Conservation (phyloP, 92 coral and sea anemone species). For the Zoanthus gigantus region DNA sequence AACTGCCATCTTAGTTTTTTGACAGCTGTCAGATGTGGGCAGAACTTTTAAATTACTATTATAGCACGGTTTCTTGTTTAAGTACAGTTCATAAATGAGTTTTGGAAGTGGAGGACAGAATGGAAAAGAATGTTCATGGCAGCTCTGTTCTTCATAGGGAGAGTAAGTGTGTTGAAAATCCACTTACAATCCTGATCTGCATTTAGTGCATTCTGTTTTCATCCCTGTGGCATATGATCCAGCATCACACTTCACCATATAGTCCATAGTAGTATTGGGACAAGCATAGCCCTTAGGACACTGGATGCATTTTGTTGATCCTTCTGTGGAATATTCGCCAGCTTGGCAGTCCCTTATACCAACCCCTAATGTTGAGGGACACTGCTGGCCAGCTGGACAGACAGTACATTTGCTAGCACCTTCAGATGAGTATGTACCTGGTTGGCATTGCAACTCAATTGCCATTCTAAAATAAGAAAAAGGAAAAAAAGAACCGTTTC, state of each 20-base stretch:
- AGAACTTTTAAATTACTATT: too few species aligned
- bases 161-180: not conserved
- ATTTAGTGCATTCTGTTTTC: constrained; percentile 80
- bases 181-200: constrained; percentile 95
- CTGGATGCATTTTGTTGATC: constrained; percentile 70
- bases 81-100: too few species aligned
- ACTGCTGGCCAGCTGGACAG: constrained; percentile 90
- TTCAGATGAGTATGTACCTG: constrained; percentile 79
- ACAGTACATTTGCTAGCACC: constrained; percentile 67
- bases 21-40: too few species aligned
- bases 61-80: too few species aligned
- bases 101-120: too few species aligned
- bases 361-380: constrained; percentile 67
- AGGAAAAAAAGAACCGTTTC: too few species aligned
- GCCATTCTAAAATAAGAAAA: constrained; percentile 60
- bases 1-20: too few species aligned
- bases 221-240: constrained; percentile 77
- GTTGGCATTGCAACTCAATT: constrained; percentile 67
- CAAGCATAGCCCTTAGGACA: constrained; percentile 97
- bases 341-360: constrained; percentile 77
- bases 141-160: too few species aligned
- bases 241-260: constrained; percentile 76
- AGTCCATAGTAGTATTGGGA: constrained; percentile 83
- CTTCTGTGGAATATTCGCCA: constrained; percentile 88
- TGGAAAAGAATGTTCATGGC: too few species aligned